Base-by-base conservation (phyloP, 2,113 vertebrate genomes). In the Petroica traversi region DNA sequence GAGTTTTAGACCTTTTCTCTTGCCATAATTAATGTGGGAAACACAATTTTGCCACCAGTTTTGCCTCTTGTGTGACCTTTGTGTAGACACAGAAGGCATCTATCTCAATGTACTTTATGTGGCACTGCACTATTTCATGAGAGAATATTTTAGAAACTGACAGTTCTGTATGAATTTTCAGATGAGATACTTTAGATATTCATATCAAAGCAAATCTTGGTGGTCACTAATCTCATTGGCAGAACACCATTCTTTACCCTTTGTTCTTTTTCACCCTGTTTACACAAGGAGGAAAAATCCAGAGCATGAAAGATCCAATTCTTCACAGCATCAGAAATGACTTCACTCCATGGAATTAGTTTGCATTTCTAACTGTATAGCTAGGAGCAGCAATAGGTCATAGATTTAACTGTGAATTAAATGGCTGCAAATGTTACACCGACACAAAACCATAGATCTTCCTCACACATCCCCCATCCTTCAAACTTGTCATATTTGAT, bases 11-110 rank as follows among this genome's bases (percentile, higher is more conserved):
- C n/a, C 14, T 77, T 61, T 84, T 64, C 28, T 45, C 20, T n/a
- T 82, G 40, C 19, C 5, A 0, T 45, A 57, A 40, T 24, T 55
- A 34, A 40, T 22, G 63, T n/a, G 54, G 89, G 41, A 85, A 91
- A 88, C 4, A 38, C 6, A 36, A 1, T 58, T 85, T 81, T 85
- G 55, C 38, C 14, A 28, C 23, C 41, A 34, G 1, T 63, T 89
- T 80, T 89, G 36, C 34, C 51, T 33, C 18, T 14, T n/a, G 3
- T 41, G 26, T 74, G 49, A 48, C 45, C 12, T 57, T 36, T 36
- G 18, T 19, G 4, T 14, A 52, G 54, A 29, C 14, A 20, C 0
- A 0, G 51, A 72, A 76, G 49, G 38, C 63, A 33, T 43, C 26
- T 59, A 4, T 46, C 58, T 67, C 38, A 2, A 9, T 55, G 23